Evolutionary conservation across 2,797 vertebrate genomes (phyloP).

Genomic region (Florisuga fusca): DNA sequence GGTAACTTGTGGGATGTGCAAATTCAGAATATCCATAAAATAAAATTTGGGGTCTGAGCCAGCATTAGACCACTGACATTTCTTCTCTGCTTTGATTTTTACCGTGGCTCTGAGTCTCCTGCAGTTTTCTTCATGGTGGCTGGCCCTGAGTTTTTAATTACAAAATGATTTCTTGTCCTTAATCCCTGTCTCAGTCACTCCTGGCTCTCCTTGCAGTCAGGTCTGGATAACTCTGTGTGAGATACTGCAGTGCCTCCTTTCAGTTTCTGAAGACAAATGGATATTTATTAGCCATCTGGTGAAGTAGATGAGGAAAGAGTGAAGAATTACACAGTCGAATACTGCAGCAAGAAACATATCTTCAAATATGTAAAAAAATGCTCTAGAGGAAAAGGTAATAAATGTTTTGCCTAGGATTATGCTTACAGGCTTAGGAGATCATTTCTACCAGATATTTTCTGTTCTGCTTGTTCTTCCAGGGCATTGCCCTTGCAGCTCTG

Average conservation of each 20-base stretch:
- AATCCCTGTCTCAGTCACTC: neutral
- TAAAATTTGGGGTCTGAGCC: neutral
- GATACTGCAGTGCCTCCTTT: neutral
- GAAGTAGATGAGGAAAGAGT: neutral
- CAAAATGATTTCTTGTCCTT: conserved; percentile 23
- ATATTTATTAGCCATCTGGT: neutral
- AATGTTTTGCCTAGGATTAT: neutral
- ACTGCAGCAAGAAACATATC: neutral
- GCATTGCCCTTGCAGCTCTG: neutral
- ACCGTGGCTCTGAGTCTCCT: neutral
- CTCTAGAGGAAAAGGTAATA: neutral
- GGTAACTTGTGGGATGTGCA: neutral
- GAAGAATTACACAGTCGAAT: neutral
- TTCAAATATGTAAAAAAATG: neutral
- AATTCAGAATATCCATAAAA: neutral
- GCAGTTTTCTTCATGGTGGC: neutral
- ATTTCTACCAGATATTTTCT: neutral
- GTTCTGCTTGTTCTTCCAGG: neutral
- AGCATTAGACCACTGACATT: neutral
- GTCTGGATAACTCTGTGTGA: neutral
- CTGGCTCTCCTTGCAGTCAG: neutral
- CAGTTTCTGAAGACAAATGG: neutral
- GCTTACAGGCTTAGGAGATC: neutral
- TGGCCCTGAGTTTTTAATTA: conserved; percentile 33
- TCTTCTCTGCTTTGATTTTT: neutral